Percentiles rank a stretch among this genome's conserved stretches.
Conservation (phyloP, 2,113 vertebrate species). For the Parus major region DNA sequence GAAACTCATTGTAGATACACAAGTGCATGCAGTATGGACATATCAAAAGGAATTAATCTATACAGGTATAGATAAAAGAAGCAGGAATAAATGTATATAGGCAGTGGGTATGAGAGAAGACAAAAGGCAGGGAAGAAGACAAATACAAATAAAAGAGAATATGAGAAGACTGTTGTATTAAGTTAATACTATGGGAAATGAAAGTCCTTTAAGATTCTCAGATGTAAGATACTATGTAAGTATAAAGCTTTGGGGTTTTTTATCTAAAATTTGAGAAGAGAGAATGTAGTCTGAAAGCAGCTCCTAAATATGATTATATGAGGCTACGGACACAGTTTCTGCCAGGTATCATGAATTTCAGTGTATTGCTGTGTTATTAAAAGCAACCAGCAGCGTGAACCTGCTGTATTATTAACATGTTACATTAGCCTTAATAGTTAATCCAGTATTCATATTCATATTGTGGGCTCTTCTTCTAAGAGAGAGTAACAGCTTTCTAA, state of each 20-base stretch:
- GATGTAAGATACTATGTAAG: neutral
- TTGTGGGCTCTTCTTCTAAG: slow-evolving; percentile 29
- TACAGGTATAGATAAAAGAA: slow-evolving; percentile 38
- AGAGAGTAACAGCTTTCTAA: slow-evolving; percentile 58
- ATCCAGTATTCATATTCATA: slow-evolving; percentile 47
- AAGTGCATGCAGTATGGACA: neutral
- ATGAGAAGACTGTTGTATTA: neutral
- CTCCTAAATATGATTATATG: slow-evolving; percentile 21
- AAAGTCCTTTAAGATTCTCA: neutral
- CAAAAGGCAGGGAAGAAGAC: neutral
- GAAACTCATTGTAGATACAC: neutral
- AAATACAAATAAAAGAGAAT: neutral
- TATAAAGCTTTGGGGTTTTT: neutral
- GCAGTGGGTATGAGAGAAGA: neutral
- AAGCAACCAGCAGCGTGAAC: neutral
- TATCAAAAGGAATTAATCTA: slow-evolving; percentile 56
- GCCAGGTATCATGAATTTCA: slow-evolving; percentile 1
- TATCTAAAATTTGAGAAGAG: neutral
- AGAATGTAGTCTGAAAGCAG: neutral
- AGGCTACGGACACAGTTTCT: neutral
- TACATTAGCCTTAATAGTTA: slow-evolving; percentile 31
- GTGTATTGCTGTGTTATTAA: neutral
- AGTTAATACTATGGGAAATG: neutral
- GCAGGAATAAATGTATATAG: slow-evolving; percentile 7
- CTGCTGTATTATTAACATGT: slow-evolving; percentile 38